Percentiles rank a stretch among this genome's conserved stretches.
These are phyloP conservation scores for Panthera uncia DNA, from an alignment of 2,113 vertebrate species.

Conservation along the genomic window DNA sequence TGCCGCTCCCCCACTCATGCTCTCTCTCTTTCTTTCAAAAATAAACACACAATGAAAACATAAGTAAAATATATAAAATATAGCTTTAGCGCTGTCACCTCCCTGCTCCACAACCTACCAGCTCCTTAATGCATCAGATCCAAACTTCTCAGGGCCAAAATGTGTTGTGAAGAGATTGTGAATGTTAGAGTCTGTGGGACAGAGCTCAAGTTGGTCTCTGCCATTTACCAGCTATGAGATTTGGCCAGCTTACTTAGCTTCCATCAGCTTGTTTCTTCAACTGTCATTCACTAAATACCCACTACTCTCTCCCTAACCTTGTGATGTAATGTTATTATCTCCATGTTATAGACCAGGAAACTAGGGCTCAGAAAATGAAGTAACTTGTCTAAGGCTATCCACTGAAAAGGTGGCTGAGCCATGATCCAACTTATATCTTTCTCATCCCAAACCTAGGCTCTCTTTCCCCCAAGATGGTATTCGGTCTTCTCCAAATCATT, in stretches of 20 bases:
- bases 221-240: not conserved
- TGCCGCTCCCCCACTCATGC: too few relatives aligned
- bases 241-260: not conserved
- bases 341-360: not conserved
- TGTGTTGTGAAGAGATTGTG: not conserved
- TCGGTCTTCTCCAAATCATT: not conserved
- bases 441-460: not conserved
- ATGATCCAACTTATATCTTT: not conserved
- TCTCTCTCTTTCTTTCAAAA: too few relatives aligned
- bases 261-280: not conserved
- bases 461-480: not conserved
- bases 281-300: not conserved
- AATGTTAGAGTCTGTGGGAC: not conserved
- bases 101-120: not conserved
- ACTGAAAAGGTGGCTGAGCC: not conserved
- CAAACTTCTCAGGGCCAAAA: not conserved
- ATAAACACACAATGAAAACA: too few relatives aligned
- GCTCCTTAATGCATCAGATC: not conserved
- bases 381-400: not conserved
- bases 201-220: not conserved
- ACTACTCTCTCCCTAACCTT: not conserved
- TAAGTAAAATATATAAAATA: not conserved
- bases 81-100: not conserved
- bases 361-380: not conserved
- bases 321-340: not conserved